These are phyloP conservation scores for Miopithecus talapoin DNA, from an alignment of 2,797 vertebrate species.

Conservation along the genomic window DNA sequence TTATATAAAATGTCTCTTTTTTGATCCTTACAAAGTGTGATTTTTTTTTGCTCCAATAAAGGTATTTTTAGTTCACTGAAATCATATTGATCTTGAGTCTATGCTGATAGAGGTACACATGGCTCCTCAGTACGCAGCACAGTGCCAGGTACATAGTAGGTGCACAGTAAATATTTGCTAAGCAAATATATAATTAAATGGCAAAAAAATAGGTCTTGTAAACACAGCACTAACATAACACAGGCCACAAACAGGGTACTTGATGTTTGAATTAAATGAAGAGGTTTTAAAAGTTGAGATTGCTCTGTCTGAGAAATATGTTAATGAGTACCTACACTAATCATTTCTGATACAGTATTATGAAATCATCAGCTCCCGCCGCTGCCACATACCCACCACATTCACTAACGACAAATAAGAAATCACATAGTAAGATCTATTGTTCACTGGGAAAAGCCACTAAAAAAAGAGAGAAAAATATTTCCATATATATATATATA, in stretches of 20 bases:
- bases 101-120: not conserved
- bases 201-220: not conserved
- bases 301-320: slow-evolving; percentile 73
- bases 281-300: slow-evolving; percentile 45
- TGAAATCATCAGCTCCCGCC: slow-evolving; percentile 1
- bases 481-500: not conserved
- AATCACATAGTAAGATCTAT: not conserved
- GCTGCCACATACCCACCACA: not conserved
- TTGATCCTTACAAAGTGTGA: not conserved
- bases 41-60: not conserved
- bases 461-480: not conserved
- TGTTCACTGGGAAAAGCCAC: slow-evolving; percentile 15
- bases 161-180: not conserved
- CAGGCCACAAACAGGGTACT: not conserved
- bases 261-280: slow-evolving; percentile 41
- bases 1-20: not conserved
- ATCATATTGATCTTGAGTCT: not conserved
- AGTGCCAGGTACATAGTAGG: not conserved
- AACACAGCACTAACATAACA: not conserved
- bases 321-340: slow-evolving; percentile 52
- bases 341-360: slow-evolving; percentile 31
- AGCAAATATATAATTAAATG: not conserved
- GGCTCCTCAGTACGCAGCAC: not conserved
- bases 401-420: not conserved
- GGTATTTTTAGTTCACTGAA: not conserved